Evolutionary conservation across 2,797 vertebrate species (phyloP).

Genomic region (Tamandua tetradactyla): DNA sequence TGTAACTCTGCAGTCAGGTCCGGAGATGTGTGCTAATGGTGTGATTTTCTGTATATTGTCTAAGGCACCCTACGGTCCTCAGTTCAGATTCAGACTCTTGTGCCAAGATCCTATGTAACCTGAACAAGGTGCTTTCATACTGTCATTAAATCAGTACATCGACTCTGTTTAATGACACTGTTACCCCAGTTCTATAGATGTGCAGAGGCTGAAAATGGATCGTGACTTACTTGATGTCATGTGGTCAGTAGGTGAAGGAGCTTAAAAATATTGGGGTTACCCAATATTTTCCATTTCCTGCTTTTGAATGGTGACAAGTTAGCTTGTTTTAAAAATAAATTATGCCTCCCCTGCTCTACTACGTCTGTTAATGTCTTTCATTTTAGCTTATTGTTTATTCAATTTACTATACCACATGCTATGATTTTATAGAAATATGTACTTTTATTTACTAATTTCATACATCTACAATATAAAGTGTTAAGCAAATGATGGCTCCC

Average conservation of each 20-base stretch:
- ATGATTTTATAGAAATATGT: background rate
- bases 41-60: background rate
- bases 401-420: background rate
- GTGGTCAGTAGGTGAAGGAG: background rate
- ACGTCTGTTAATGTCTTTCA: background rate
- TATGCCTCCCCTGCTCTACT: background rate
- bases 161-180: background rate
- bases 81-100: background rate
- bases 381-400: background rate
- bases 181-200: background rate
- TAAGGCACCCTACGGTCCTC: background rate
- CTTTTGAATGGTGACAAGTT: background rate
- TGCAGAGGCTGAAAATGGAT: background rate
- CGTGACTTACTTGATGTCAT: background rate
- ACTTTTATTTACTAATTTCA: background rate
- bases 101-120: background rate
- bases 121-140: background rate
- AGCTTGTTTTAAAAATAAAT: background rate
- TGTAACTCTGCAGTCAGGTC: background rate
- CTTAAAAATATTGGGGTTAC: too few relatives aligned
- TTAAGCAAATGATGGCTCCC: background rate
- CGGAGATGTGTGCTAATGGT: background rate
- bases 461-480: background rate
- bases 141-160: background rate
- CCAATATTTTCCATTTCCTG: background rate